Base-by-base conservation (phyloP, 2,888 invertebrate species). In the Platerodrilus igneus region DNA sequence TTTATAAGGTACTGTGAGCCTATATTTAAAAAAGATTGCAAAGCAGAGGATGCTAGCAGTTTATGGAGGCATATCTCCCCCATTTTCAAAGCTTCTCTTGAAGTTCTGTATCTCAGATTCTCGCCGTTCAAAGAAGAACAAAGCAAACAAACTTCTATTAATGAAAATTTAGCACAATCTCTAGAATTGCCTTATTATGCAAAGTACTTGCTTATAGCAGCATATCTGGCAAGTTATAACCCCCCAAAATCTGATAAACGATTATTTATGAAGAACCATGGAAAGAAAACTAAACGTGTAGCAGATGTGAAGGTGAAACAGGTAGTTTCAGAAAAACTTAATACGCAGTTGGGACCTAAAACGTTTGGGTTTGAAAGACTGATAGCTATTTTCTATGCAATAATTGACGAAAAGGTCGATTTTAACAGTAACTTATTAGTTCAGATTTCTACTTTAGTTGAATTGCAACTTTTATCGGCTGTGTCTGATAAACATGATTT, bases 141-240 rank as follows among this genome's bases (percentile, higher is more conserved):
- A 30, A 20, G 27, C 10, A 47, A 37, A 16, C 34, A 46, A 38
- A 38, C 50, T 4, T 51, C 57, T 21, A 48, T 55, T 4, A 61
- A 58, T 29, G 58, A 58, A 28, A 60, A 56, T 16, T 68, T 80
- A 52, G 79, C 78, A 0, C 78, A 78, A 48, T 81, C 81, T 33
- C 74, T 88, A 18, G 87, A 89, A 57, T 62, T 95, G 3, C 94
- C 94, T 0, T 91, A 80, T 61, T 93, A 90, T 67, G 86, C 90
- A 0, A 94, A 94, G 66, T 93, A 79, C 64, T 72, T 95, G 19
- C 70, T 95, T 2, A 86, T 95, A 15, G 90, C 94, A 4, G 86
- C 92, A 1, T 95, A 89, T 63, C 71, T 95, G 43, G 94, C 94
- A 0, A 94, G 94, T 18, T 89, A 93, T 64, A 94, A 94, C 66